phyloP scores from a whole-genome alignment of 2,113 vertebrate genomes.

The Mohoua ochrocephala region DNA sequence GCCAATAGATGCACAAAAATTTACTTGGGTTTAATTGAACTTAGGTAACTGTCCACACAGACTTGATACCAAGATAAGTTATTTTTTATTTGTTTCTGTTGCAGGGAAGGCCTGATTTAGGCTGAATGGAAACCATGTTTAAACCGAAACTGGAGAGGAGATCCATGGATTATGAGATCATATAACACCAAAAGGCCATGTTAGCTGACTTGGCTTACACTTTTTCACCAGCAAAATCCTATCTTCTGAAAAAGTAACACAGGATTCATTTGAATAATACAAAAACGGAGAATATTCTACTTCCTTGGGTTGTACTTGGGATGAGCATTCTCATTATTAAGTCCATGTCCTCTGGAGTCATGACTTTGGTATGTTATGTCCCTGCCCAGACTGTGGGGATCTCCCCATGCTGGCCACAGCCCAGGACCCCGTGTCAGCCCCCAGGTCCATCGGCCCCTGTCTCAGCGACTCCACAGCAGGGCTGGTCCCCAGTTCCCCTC shows the following conservation, averaged over 20 bases:
- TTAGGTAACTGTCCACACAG: not conserved
- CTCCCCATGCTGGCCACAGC: not conserved
- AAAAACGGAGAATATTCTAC: not conserved
- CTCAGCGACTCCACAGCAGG: rapidly evolving
- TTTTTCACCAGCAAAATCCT: not conserved
- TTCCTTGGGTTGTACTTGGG: not conserved
- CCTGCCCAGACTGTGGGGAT: not conserved
- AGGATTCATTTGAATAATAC: not conserved
- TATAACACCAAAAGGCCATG: not conserved
- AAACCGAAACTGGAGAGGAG: not conserved
- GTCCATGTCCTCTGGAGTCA: not conserved
- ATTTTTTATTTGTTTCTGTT: not conserved
- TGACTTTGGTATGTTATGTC: not conserved
- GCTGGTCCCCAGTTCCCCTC: not conserved
- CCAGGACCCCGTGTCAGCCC: not conserved
- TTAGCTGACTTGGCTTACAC: rapidly evolving
- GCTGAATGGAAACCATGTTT: not conserved
- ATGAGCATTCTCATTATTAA: not conserved
- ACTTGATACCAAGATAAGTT: not conserved
- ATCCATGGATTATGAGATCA: not conserved
- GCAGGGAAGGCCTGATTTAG: not conserved
- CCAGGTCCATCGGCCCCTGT: rapidly evolving
- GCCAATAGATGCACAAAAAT: not conserved
- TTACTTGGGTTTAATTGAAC: not conserved
- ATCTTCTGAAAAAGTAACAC: not conserved